Conservation (phyloP, 2,797 vertebrate species). For the Cephalopachus bancanus region DNA sequence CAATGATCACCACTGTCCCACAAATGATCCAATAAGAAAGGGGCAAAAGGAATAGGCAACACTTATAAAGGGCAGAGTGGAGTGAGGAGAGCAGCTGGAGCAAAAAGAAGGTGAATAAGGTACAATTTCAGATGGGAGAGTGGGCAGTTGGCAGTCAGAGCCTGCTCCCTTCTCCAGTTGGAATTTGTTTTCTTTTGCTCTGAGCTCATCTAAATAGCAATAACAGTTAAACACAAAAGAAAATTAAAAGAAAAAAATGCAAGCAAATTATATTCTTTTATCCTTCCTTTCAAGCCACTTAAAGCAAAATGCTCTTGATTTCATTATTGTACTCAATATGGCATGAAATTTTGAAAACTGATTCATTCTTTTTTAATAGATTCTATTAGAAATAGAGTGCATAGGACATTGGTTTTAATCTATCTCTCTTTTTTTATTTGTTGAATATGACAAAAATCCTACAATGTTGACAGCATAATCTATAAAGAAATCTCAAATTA, state of each 20-base stretch:
- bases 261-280: background rate
- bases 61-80: background rate
- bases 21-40: background rate
- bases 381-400: background rate
- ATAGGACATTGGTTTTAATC: background rate
- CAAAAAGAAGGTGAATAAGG: background rate
- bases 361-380: background rate
- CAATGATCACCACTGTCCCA: background rate
- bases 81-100: background rate
- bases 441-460: background rate
- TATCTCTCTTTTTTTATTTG: background rate
- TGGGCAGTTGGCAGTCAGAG: background rate
- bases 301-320: background rate
- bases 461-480: background rate
- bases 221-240: background rate
- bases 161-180: background rate
- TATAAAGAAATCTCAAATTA: background rate
- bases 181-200: background rate
- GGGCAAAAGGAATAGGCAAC: accelerated
- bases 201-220: background rate
- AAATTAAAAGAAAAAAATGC: background rate
- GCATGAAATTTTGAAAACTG: background rate
- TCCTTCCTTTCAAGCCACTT: background rate
- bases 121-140: background rate
- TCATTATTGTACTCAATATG: background rate